Evolutionary conservation across 2,113 vertebrate species (phyloP).

Genomic region (Lagopus leucura): DNA sequence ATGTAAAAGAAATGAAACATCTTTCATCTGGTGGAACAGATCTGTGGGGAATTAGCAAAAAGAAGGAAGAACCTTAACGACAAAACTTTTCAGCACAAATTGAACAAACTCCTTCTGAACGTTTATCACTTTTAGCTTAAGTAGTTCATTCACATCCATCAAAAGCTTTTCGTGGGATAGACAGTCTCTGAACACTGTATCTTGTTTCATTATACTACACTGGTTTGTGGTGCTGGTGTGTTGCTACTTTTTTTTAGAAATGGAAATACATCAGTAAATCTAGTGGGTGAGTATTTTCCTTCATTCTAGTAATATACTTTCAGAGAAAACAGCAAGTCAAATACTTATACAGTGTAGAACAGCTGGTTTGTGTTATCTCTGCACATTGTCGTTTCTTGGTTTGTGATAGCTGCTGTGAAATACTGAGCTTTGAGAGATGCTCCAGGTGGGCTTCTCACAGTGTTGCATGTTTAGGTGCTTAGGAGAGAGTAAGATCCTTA

Average conservation of each 20-base stretch:
- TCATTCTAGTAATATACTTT: not conserved
- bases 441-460: not conserved
- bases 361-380: not conserved
- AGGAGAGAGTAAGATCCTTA: not conserved
- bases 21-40: not conserved
- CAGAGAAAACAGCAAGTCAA: not conserved
- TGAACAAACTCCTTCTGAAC: not conserved
- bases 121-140: conserved; percentile 48
- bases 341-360: not conserved
- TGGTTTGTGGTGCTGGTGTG: not conserved
- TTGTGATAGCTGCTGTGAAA: not conserved
- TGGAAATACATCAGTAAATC: not conserved
- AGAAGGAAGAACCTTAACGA: not conserved
- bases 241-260: not conserved
- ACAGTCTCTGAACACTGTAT: conserved; percentile 64
- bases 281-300: not conserved
- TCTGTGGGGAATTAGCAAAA: not conserved
- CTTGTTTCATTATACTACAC: conserved; percentile 65
- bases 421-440: not conserved
- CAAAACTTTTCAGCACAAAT: not conserved
- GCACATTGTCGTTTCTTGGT: not conserved
- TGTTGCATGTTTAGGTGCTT: not conserved
- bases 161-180: conserved; percentile 44
- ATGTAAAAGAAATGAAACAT: not conserved
- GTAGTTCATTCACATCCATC: conserved; percentile 44